Evolutionary conservation across 2,797 vertebrate genomes (phyloP).

Genomic region (Pseudochaenichthys georgianus): DNA sequence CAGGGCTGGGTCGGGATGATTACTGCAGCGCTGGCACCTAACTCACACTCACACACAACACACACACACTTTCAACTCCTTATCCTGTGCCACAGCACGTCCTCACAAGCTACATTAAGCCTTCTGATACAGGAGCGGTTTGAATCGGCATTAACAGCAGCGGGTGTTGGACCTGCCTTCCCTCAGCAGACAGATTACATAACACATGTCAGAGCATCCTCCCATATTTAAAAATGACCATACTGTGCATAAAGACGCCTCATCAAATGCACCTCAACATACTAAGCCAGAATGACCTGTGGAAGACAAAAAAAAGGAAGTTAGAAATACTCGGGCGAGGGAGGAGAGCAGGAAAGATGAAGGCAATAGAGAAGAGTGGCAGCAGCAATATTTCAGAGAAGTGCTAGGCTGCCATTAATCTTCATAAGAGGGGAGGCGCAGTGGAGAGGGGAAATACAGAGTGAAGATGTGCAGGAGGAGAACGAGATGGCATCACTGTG

Average conservation of each 20-base stretch:
- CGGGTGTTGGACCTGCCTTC: slow-evolving; percentile 42
- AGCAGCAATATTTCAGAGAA: slow-evolving; percentile 51
- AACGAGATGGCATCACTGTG: slow-evolving; percentile 31
- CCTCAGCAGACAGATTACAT: slow-evolving; percentile 36
- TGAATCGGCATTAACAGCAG: slow-evolving; percentile 37
- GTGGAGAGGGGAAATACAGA: slow-evolving; percentile 45
- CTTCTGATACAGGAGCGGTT: slow-evolving; percentile 44
- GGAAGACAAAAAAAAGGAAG: slow-evolving; percentile 62
- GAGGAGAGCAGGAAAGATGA: slow-evolving; percentile 55
- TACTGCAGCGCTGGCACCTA: slow-evolving; percentile 63
- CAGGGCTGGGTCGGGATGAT: slow-evolving; percentile 52
- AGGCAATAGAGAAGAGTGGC: slow-evolving; percentile 64
- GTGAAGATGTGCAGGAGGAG: slow-evolving; percentile 48
- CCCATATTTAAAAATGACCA: slow-evolving; percentile 16
- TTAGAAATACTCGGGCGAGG: slow-evolving; percentile 53
- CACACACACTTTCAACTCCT: slow-evolving; percentile 34
- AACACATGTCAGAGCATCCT: slow-evolving; percentile 24
- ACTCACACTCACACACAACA: slow-evolving; percentile 25
- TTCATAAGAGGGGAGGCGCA: slow-evolving; percentile 51
- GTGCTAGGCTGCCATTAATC: slow-evolving; percentile 56
- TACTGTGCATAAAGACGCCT: slow-evolving; percentile 14
- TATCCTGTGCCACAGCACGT: slow-evolving; percentile 45
- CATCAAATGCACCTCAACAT: slow-evolving; percentile 32
- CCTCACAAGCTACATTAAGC: slow-evolving; percentile 46
- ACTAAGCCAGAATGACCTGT: slow-evolving; percentile 64